These are phyloP conservation scores for Teleiodes luculella DNA, from an alignment of 2,888 invertebrate species.

Conservation along the genomic window DNA sequence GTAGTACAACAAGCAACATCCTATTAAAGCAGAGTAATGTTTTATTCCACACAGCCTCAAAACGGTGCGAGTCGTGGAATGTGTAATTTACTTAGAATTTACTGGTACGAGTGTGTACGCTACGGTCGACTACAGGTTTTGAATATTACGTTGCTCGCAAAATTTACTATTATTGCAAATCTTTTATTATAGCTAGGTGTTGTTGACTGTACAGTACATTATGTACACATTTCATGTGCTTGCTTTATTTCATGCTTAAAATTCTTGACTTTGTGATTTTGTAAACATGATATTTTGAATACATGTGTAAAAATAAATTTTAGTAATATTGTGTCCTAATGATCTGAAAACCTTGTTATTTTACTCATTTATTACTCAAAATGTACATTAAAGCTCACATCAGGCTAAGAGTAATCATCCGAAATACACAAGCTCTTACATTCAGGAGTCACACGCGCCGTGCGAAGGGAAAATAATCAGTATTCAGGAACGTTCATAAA, in stretches of 20 bases:
- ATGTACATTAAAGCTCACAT: not conserved
- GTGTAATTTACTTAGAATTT: slow-evolving; percentile 10
- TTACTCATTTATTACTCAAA: not conserved
- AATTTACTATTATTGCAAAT: no score
- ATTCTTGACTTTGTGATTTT: no score
- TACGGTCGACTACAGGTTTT: not conserved
- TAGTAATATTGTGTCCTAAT: no score
- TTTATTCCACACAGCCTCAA: slow-evolving; percentile 9
- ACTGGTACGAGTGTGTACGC: not conserved
- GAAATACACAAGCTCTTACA: not conserved
- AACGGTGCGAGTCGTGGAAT: slow-evolving; percentile 8
- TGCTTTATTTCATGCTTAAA: no score
- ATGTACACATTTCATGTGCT: no score
- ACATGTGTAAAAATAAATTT: no score
- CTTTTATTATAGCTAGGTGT: no score
- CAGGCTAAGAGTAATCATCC: not conserved
- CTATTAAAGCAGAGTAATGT: slow-evolving; percentile 15
- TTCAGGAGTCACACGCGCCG: not conserved
- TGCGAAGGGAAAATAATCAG: slow-evolving; percentile 16
- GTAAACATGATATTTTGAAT: no score
- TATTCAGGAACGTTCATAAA: slow-evolving; percentile 20
- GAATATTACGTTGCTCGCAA: not conserved
- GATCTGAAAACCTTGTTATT: no score
- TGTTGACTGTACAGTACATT: no score
- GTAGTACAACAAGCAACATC: not conserved